Evolutionary conservation across 2,113 vertebrate genomes (phyloP), one percentile per base, ranked within the genome.

Genomic region (Mastomys coucha): DNA sequence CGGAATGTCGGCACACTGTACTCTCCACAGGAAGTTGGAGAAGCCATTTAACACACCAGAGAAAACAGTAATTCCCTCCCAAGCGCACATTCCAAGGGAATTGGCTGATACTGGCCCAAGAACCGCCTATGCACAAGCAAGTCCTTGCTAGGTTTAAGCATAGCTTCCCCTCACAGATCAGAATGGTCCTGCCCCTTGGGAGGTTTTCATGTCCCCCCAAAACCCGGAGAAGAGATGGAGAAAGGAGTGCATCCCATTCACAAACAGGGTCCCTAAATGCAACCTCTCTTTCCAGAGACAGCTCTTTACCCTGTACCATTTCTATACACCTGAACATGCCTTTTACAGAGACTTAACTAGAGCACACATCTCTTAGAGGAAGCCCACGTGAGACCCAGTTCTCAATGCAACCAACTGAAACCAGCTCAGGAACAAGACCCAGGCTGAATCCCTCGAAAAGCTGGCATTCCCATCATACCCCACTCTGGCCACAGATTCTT

Each of bases 351-450:
- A 56, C 28, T 60, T n/a, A 36, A 88, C 36, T 24, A 39, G 60
- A 49, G 67, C 53, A 72, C 69, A 72, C 24, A 45, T 53, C 88
- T 87, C 73, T 86, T 95, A 56, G 69, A 92, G 76, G 56, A 92
- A 87, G 36, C 78, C 82, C 17, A 5, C 2, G 56, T 49, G 7
- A 85, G 90, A 65, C 78, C 87, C n/a, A 70, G n/a, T 19, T n/a
- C 19, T n/a, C 60, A 63, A 51, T 7, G 42, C 5, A n/a, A 28
- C 28, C 76, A 45, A 81, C n/a, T n/a, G 5, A 63, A 82, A 60
- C 76, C 51, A 5, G 7, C 33, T 39, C 65, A 58, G 28, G 49
- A 26, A 20, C 24, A 76, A 93, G 10, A 24, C 19, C 28, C 33
- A 88, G 45, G 12, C 4, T 42, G 28, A 49, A 31, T 13, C 60